Percentiles rank a stretch among this genome's conserved stretches.
phyloP scores from a whole-genome alignment of 2,797 vertebrate species.

The Girardinus metallicus region DNA sequence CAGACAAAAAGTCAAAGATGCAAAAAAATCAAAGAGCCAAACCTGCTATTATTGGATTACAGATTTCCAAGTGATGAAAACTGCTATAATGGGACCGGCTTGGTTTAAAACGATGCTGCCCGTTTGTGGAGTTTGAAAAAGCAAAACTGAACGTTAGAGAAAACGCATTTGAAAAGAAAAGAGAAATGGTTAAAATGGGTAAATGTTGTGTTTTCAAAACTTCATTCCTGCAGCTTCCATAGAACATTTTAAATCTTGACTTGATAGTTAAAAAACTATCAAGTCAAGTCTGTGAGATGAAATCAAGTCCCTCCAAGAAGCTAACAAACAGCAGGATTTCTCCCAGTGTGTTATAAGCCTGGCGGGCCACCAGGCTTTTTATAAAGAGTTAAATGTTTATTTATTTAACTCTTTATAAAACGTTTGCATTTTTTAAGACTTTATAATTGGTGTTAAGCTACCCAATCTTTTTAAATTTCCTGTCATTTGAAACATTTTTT shows the following conservation, averaged over 20 bases:
- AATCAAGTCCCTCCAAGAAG: background rate
- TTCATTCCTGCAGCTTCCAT: background rate
- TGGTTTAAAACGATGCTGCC: background rate
- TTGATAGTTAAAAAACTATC: too few species aligned
- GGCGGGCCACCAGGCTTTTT: too few species aligned
- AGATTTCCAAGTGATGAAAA: constrained; percentile 10
- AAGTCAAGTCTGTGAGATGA: background rate
- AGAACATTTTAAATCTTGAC: background rate
- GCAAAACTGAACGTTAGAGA: background rate
- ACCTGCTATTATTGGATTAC: constrained; percentile 23
- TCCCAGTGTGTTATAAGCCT: too few species aligned
- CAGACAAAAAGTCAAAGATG: constrained; percentile 24
- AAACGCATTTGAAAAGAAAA: constrained; percentile 1
- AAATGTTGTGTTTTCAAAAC: background rate
- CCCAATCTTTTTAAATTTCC: too few species aligned
- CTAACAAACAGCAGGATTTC: background rate
- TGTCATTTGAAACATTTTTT: too few species aligned
- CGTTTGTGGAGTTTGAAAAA: background rate
- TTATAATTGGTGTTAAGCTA: too few species aligned
- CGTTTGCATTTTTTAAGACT: too few species aligned
- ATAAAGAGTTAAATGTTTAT: too few species aligned
- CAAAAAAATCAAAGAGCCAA: background rate
- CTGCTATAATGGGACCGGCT: constrained; percentile 4
- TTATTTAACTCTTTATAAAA: too few species aligned
- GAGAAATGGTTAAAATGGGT: background rate